phyloP scores from a whole-genome alignment of 2,888 invertebrate genomes.

The Protula sp. region DNA sequence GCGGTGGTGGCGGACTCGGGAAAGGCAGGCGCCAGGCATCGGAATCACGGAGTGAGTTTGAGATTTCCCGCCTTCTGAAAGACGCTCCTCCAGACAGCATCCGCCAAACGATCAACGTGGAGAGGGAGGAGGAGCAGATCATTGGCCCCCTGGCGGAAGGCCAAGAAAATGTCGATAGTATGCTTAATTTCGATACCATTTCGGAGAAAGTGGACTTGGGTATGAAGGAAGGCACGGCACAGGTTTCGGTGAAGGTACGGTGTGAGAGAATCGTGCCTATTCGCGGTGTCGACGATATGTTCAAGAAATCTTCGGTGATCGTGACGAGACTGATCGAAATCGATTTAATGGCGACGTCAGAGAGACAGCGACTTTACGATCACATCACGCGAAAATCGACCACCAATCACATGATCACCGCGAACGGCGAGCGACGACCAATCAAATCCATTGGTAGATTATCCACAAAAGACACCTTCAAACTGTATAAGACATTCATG shows the following conservation, averaged over 20 bases:
- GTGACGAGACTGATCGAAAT: conserved; percentile 50
- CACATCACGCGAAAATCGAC: conserved; percentile 30
- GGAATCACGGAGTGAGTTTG: not conserved
- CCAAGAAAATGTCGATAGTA: conserved; percentile 6
- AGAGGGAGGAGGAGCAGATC: conserved; percentile 28
- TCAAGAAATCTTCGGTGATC: conserved; percentile 49
- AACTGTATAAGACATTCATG: conserved; percentile 48
- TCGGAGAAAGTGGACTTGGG: conserved; percentile 31
- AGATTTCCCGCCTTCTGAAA: conserved; percentile 7
- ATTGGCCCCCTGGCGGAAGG: conserved; percentile 23
- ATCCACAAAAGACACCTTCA: conserved; percentile 44
- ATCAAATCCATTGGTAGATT: conserved; percentile 21
- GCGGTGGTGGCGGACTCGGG: not conserved
- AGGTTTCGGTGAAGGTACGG: conserved; percentile 39
- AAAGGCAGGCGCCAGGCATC: not conserved
- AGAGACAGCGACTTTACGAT: conserved; percentile 41
- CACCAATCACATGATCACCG: not conserved
- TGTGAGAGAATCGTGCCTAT: conserved; percentile 49
- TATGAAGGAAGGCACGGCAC: conserved; percentile 22
- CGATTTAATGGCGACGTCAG: conserved; percentile 47
- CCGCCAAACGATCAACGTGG: conserved; percentile 26
- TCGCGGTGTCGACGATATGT: conserved; percentile 46
- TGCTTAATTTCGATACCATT: conserved; percentile 29
- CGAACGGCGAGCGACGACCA: not conserved
- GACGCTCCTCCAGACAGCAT: conserved; percentile 22